Conservation (phyloP, 2,888 invertebrate genomes). For the Caenorhabditis sp. region DNA sequence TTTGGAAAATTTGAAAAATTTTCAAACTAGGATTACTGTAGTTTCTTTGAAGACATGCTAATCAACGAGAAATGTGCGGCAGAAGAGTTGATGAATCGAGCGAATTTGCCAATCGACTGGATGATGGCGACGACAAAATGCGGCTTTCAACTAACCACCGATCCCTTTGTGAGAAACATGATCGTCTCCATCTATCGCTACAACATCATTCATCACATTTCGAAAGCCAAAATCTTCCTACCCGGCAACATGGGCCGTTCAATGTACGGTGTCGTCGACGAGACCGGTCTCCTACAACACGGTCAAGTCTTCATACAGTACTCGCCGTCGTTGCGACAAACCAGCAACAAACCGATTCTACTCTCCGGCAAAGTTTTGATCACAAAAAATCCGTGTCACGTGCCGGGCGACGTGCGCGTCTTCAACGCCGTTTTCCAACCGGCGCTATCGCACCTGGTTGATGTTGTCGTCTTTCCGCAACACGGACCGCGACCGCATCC, state of each 20-base stretch:
- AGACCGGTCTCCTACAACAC: conserved; percentile 66
- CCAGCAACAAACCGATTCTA: conserved; percentile 30
- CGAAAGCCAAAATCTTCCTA: conserved; percentile 57
- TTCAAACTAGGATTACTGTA: too few species aligned
- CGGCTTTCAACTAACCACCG: conserved; percentile 55
- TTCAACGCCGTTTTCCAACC: conserved; percentile 63
- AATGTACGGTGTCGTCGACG: conserved; percentile 71
- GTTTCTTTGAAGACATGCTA: conserved; percentile 50
- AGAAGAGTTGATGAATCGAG: conserved; percentile 44
- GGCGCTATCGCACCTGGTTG: conserved; percentile 62
- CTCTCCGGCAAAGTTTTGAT: conserved; percentile 65
- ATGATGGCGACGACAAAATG: conserved; percentile 10
- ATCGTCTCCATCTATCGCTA: conserved; percentile 60
- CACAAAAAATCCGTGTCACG: conserved; percentile 72
- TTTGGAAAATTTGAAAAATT: too few species aligned
- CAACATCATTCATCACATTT: conserved; percentile 56
- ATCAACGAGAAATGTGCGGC: conserved; percentile 48
- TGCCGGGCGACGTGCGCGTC: conserved; percentile 71
- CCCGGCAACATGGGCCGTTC: conserved; percentile 66
- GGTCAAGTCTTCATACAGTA: conserved; percentile 69
- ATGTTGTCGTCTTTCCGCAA: conserved; percentile 72
- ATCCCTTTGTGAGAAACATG: conserved; percentile 63
- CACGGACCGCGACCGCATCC: conserved; percentile 72
- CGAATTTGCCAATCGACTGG: conserved; percentile 55
- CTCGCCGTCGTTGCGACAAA: conserved; percentile 48